Base-by-base conservation (phyloP, 1,140 invertebrate species). In the Bemisia tabaci region DNA sequence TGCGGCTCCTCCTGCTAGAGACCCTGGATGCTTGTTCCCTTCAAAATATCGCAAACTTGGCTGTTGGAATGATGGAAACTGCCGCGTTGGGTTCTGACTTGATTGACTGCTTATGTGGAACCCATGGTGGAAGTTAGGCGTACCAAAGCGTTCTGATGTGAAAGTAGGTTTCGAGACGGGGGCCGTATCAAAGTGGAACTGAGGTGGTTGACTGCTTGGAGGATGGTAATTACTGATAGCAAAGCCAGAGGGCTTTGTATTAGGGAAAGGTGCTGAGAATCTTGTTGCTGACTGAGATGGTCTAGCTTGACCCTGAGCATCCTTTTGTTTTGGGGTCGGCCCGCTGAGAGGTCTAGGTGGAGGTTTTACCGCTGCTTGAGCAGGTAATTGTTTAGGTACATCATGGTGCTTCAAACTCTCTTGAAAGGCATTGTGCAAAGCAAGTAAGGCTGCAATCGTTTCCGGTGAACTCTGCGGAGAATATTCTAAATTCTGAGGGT, bases 381-480 rank as follows among this genome's bases (percentile, higher is more conserved):
- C 60, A 62, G n/a, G 58, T 26, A 12, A 66, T 22, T 26, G 59
- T 23, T 26, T 33, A 21, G 39, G 26, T 22, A 22, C 58, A 22
- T 70, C 67, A 12, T 70, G 69, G 27, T 70, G 65, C 22, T 72
- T 71, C 12, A 71, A 48, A 63, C 68, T 73, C 27, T 72, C 69
- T 21, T 70, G 68, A 68, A 74, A 74, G 1, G 72, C 72, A 39
- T 73, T 72, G 62, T 74, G 74, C 9, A 74, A 59, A 21, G 74
- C 73, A 2, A 74, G 65, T 1, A 74, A 68, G 1, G 73, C 72
- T 2, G 70, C 70, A 11, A 73, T 69, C 5, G 71, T 72, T 22
- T 73, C 71, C 22, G 70, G 70, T 21, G 68, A 69, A 21, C 64
- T 69, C n/a, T 69, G 65, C 26, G 69, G 70, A 59, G 67, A 71